Percentiles rank a stretch among this genome's conserved stretches.
These are phyloP conservation scores for Huso huso DNA, from an alignment of 2,797 vertebrate genomes.

Conservation along the genomic window DNA sequence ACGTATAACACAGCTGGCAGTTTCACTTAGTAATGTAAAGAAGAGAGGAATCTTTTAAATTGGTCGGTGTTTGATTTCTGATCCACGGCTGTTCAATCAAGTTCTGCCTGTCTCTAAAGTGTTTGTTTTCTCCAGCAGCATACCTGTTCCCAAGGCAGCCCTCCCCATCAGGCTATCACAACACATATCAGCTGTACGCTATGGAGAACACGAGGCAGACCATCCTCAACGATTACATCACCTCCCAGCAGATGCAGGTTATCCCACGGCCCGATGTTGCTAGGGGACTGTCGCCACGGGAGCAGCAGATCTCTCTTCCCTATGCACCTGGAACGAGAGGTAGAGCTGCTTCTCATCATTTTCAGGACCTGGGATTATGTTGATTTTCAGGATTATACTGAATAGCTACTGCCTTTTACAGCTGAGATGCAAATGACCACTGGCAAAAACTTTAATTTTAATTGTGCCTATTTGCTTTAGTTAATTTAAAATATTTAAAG, in stretches of 20 bases:
- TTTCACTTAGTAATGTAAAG: no score
- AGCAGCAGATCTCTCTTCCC: slow-evolving; percentile 76
- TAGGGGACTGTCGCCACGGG: slow-evolving; percentile 83
- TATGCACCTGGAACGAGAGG: slow-evolving; percentile 80
- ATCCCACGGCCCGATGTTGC: slow-evolving; percentile 82
- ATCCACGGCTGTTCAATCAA: no score
- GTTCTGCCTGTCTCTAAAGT: neutral
- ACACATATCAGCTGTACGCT: slow-evolving; percentile 93
- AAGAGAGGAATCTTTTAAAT: no score
- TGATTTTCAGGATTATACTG: slow-evolving; percentile 33
- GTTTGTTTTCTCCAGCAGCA: slow-evolving; percentile 43
- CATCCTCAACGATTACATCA: slow-evolving; percentile 98
- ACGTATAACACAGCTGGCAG: no score
- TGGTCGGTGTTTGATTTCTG: no score
- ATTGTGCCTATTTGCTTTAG: neutral
- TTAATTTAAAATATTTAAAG: no score
- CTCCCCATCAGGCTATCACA: slow-evolving; percentile 88
- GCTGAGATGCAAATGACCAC: slow-evolving; percentile 70
- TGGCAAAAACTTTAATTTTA: slow-evolving; percentile 27
- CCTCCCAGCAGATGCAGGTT: slow-evolving; percentile 97
- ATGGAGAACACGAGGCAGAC: slow-evolving; percentile 98
- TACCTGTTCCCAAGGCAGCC: slow-evolving; percentile 94
- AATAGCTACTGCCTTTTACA: slow-evolving; percentile 73
- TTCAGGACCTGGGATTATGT: slow-evolving; percentile 18
- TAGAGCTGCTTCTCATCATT: no score